These are phyloP conservation scores for Lasiurus borealis DNA, from an alignment of 2,113 vertebrate genomes.

Conservation along the genomic window DNA sequence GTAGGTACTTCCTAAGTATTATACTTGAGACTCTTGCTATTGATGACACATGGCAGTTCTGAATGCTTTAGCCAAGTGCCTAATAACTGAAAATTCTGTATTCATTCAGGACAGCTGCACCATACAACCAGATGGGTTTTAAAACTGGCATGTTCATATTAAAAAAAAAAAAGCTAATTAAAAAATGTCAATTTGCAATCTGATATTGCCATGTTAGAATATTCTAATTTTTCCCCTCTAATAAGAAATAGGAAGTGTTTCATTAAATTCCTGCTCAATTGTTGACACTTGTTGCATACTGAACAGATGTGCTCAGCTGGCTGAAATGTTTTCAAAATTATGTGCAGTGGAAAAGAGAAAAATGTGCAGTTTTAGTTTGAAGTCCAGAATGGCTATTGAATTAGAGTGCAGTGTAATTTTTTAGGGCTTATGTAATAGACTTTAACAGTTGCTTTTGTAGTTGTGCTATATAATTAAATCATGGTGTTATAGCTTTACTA, in stretches of 20 bases:
- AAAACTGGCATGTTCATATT: slow-evolving; percentile 62
- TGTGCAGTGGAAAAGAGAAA: slow-evolving; percentile 53
- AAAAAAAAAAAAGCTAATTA: slow-evolving; percentile 31
- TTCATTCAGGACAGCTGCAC: slow-evolving; percentile 72
- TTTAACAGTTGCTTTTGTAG: slow-evolving; percentile 66
- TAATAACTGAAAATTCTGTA: slow-evolving; percentile 61
- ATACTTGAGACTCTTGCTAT: neutral
- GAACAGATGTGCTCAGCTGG: slow-evolving; percentile 71
- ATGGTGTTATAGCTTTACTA: neutral
- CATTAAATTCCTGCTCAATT: slow-evolving; percentile 75
- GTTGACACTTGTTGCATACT: slow-evolving; percentile 70
- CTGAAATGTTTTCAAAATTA: slow-evolving; percentile 72
- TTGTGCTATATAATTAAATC: slow-evolving; percentile 69
- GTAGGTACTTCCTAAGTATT: slow-evolving; percentile 8
- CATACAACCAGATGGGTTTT: slow-evolving; percentile 74
- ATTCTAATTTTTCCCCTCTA: slow-evolving; percentile 37
- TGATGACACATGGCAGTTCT: slow-evolving; percentile 49
- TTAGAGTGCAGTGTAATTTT: slow-evolving; percentile 54
- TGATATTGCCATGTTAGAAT: slow-evolving; percentile 70
- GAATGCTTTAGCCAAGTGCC: slow-evolving; percentile 58
- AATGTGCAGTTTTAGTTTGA: slow-evolving; percentile 57
- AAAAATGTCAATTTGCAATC: slow-evolving; percentile 76
- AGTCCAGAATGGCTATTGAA: slow-evolving; percentile 61
- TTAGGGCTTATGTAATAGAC: slow-evolving; percentile 62
- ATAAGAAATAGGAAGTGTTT: slow-evolving; percentile 70